phyloP scores from a whole-genome alignment of 2,113 vertebrate species.

The Cavia porcellus region DNA sequence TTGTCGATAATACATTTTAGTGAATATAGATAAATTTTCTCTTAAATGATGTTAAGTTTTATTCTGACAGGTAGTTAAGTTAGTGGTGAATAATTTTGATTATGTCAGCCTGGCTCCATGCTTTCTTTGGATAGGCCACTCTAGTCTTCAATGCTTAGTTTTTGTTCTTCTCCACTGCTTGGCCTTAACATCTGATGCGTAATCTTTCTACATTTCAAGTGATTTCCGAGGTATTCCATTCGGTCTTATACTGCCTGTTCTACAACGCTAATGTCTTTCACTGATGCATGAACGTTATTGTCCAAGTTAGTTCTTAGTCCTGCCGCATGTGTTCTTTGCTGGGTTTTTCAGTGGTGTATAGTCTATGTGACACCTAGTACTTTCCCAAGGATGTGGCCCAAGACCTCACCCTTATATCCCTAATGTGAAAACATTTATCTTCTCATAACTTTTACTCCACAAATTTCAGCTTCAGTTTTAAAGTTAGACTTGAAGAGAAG shows the following conservation, averaged over 20 bases:
- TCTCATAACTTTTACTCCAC: neutral
- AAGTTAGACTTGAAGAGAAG: neutral
- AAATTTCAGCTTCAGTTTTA: neutral
- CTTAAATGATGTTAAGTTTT: neutral
- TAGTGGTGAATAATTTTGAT: neutral
- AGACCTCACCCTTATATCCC: neutral
- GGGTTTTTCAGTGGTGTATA: neutral
- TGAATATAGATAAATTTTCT: neutral
- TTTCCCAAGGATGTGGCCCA: neutral
- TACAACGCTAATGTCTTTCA: neutral
- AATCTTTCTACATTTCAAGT: neutral
- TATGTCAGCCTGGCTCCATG: neutral
- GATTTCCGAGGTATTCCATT: neutral
- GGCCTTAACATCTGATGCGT: neutral
- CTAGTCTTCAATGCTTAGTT: neutral
- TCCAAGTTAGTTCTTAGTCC: neutral
- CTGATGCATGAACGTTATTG: neutral
- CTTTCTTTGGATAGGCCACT: neutral
- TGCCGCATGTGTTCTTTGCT: neutral
- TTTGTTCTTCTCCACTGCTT: neutral
- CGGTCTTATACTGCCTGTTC: neutral
- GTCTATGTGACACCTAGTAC: neutral
- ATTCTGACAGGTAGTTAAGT: neutral
- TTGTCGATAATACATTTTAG: neutral
- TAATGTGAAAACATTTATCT: neutral